phyloP scores from a whole-genome alignment of 2,113 vertebrate species.

The Apodemus sylvaticus region DNA sequence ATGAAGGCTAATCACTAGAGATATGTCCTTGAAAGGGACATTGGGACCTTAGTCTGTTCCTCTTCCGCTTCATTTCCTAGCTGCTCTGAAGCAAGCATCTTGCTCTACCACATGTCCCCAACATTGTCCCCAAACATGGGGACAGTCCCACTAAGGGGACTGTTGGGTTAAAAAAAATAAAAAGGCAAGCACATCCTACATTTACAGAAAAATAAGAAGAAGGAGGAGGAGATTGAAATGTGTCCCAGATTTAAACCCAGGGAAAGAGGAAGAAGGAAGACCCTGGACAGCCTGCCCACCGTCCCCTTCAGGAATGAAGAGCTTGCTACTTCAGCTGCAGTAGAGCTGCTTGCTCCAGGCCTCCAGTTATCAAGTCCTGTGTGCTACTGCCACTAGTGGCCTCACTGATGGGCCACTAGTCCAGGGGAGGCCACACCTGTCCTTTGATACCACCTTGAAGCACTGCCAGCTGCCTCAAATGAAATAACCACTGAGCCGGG shows the following conservation, averaged over 20 bases:
- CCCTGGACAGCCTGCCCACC: neutral
- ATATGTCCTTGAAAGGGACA: neutral
- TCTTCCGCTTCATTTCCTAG: neutral
- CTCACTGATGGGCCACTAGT: neutral
- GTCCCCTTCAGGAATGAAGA: no score
- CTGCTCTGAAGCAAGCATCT: neutral
- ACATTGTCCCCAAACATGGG: neutral
- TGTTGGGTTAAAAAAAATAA: neutral
- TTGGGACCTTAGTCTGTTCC: neutral
- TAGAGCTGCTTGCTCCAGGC: neutral
- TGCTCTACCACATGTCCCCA: neutral
- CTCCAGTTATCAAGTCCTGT: no score
- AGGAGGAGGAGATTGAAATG: neutral
- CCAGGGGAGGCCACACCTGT: accelerated
- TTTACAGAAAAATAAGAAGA: neutral
- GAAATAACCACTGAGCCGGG: no score
- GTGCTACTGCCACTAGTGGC: neutral
- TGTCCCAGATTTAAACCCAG: neutral
- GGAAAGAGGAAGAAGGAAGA: neutral
- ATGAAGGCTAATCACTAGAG: neutral
- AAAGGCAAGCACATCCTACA: neutral
- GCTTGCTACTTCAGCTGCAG: neutral
- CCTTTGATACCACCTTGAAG: no score
- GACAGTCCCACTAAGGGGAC: no score
- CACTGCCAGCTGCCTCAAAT: no score